Evolutionary conservation across 2,888 invertebrate genomes (phyloP).

Genomic region (Nomada ruficornis): DNA sequence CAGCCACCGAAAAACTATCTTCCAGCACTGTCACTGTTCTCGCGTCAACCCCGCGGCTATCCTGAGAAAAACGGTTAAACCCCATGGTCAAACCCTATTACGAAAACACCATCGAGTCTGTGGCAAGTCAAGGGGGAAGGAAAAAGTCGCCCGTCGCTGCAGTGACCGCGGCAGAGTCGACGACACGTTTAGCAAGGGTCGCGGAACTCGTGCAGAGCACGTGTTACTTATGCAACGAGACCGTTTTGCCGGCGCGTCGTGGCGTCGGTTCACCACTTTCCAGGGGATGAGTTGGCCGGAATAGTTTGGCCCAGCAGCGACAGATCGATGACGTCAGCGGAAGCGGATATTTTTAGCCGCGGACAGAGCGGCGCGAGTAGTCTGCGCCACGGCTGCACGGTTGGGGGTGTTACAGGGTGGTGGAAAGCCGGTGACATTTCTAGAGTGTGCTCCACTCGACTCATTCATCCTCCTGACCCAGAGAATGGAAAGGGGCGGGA

Average conservation of each 20-base stretch:
- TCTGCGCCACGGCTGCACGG: slow-evolving; percentile 44
- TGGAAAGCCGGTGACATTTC: slow-evolving; percentile 66
- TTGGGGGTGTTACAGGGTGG: slow-evolving; percentile 19
- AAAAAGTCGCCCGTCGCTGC: not conserved
- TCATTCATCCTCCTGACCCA: slow-evolving; percentile 74
- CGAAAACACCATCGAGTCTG: no score
- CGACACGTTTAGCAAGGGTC: no score
- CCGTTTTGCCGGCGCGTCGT: not conserved
- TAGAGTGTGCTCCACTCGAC: slow-evolving; percentile 67
- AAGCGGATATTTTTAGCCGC: slow-evolving; percentile 75
- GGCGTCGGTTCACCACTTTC: slow-evolving; percentile 50
- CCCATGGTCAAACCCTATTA: no score
- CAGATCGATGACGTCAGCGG: slow-evolving; percentile 78
- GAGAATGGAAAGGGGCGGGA: slow-evolving; percentile 49
- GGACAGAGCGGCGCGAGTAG: slow-evolving; percentile 55
- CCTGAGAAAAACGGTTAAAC: no score
- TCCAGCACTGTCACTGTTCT: no score
- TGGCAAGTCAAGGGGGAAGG: no score
- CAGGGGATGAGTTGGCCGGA: slow-evolving; percentile 50
- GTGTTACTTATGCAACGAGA: not conserved
- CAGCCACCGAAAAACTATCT: no score
- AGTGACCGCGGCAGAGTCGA: not conserved
- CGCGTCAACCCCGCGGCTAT: no score
- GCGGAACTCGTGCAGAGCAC: no score
- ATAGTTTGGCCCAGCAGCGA: slow-evolving; percentile 68